Base-by-base conservation (phyloP, 2,797 vertebrate genomes). In the Galagoides demidoff region DNA sequence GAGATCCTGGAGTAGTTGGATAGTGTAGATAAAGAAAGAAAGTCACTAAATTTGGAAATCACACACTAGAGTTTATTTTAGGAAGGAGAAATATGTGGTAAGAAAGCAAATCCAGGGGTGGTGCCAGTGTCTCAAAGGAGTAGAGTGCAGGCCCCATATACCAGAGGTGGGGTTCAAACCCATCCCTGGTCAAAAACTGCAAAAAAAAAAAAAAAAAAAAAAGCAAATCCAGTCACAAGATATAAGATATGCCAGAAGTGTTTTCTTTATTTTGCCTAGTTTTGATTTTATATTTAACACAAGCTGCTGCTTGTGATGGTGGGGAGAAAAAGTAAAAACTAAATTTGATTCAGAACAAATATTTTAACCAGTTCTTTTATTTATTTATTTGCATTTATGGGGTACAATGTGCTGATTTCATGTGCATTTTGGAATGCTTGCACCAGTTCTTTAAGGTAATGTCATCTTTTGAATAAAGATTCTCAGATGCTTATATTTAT, bases 281-380 rank as follows among this genome's bases (percentile, higher is more conserved):
- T 84, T 64, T 88, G 31, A 79, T 70, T 78, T 83, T 57, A 57
- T 17, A 16, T 91, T 93, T 90, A 23, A 91, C 7, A 49, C 8
- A 23, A 82, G 20, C 16, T 66, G 17, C 29, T 22, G 39, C 20
- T 89, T 25, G 34, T 39, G 9, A 31, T 63, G 55, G 29, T 57
- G n/a, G 17, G 77, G 55, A 22, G 55, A 22, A 27, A 49, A 37
- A 22, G 4, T 82, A 49, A 73, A 89, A 90, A 64, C 59, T 45
- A 66, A 90, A 59, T 96, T 63, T 90, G 43, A 49, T 34, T n/a
- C 7, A 82, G 43, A 52, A 13, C 57, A 82, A 95, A 63, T 82
- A 88, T 78, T 84, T 66, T 93, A 92, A 59, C 12, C 16, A 39
- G 1, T 87, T 61, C 59, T 61, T 61, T 82, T 23, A 49, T 49